Conservation (phyloP, 2,888 invertebrate genomes). For the Scelioninae gen. 2 region DNA sequence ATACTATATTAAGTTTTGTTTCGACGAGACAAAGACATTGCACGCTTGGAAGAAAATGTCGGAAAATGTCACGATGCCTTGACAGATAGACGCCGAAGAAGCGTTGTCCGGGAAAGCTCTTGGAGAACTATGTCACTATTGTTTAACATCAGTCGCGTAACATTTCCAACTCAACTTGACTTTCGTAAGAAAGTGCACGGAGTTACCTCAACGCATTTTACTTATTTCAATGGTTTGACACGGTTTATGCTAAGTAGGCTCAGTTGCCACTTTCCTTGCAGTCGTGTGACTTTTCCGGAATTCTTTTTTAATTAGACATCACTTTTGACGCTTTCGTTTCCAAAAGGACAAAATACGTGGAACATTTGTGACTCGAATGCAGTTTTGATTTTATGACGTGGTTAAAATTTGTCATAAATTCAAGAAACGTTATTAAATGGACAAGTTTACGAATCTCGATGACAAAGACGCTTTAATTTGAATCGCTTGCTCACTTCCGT, state of each 20-base stretch:
- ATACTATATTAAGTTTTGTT: constrained; percentile 48
- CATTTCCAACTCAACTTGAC: constrained; percentile 14
- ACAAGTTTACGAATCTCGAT: no score
- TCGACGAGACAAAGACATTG: constrained; percentile 32
- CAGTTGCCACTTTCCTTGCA: constrained; percentile 7
- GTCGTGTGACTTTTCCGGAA: no score
- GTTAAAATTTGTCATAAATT: no score
- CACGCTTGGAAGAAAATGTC: constrained; percentile 13
- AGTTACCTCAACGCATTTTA: constrained; percentile 24
- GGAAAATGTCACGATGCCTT: constrained; percentile 33
- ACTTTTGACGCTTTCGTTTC: no score
- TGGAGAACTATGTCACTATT: constrained; percentile 38
- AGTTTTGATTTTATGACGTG: no score
- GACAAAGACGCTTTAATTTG: no score
- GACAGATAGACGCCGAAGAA: constrained; percentile 23
- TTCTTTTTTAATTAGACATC: no score
- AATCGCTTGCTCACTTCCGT: no score
- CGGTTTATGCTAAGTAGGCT: constrained; percentile 2
- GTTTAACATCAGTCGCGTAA: constrained; percentile 29
- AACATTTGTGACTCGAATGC: no score
- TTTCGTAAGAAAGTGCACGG: constrained; percentile 39
- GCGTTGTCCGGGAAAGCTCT: constrained; percentile 37
- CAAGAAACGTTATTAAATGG: no score
- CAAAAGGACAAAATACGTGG: no score
- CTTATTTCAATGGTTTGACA: constrained; percentile 9